A percentile compares a stretch with the other conserved stretches of the same genome.
phyloP scores from a whole-genome alignment of 2,888 invertebrate species.

The Drosophila prostipennis region DNA sequence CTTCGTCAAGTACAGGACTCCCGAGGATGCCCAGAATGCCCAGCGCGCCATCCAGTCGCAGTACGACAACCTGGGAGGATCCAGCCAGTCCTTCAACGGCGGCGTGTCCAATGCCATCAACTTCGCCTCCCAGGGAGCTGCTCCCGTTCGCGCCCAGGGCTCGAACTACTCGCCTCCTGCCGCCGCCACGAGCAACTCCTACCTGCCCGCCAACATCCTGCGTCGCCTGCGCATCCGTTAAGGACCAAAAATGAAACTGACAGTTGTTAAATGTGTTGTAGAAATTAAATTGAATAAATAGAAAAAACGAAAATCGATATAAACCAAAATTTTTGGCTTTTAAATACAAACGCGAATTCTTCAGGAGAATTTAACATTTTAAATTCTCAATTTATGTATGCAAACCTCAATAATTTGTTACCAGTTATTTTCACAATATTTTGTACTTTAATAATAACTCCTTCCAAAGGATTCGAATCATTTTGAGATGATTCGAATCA shows the following conservation, averaged over 20 bases:
- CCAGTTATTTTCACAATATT: too few species aligned
- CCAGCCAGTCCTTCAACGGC: constrained; percentile 70
- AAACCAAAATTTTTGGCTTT: background rate
- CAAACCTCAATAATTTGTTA: too few species aligned
- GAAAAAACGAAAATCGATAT: constrained; percentile 49
- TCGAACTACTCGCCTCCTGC: constrained; percentile 40
- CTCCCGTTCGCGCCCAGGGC: constrained; percentile 40
- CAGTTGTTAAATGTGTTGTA: constrained; percentile 54
- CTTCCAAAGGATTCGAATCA: too few species aligned
- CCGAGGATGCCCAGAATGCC: constrained; percentile 79
- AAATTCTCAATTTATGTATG: too few species aligned
- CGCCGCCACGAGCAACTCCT: constrained; percentile 56
- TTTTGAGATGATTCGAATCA: too few species aligned
- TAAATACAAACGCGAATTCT: too few species aligned
- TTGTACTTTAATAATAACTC: too few species aligned
- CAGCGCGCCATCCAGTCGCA: constrained; percentile 77
- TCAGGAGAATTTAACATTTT: too few species aligned
- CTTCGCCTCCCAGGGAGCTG: constrained; percentile 66
- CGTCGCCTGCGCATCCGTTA: constrained; percentile 77
- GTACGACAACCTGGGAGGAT: constrained; percentile 76
- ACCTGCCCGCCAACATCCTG: constrained; percentile 75
- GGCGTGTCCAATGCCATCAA: constrained; percentile 80
- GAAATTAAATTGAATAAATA: constrained; percentile 60
- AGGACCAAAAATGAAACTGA: constrained; percentile 39
- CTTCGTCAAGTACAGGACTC: constrained; percentile 82